Conservation (phyloP, 2,797 vertebrate species). For the Hybognathus amarus region DNA sequence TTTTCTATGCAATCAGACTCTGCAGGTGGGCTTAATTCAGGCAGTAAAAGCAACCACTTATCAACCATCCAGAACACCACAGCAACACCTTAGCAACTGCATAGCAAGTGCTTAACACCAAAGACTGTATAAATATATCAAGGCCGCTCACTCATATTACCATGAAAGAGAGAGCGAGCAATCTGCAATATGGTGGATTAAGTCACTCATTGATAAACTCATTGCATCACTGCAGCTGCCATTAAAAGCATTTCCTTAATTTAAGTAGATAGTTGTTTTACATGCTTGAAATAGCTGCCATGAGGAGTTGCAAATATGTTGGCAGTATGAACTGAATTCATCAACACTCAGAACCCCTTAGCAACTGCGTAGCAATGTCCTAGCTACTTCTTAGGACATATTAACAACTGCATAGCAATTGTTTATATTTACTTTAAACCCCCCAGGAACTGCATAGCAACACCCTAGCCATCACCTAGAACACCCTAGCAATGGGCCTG, state of each 20-base stretch:
- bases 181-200: neutral
- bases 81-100: neutral
- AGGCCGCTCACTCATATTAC: neutral
- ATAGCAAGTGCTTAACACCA: neutral
- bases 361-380: neutral
- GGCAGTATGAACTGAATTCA: neutral
- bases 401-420: neutral
- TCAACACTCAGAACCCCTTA: neutral
- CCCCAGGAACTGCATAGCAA: neutral
- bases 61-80: conserved; percentile 8
- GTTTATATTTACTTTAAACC: neutral
- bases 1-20: conserved; percentile 1
- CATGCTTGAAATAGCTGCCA: neutral
- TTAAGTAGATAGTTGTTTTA: neutral
- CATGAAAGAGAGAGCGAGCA: neutral
- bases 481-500: neutral
- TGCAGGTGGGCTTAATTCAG: conserved; percentile 3
- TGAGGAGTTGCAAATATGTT: neutral
- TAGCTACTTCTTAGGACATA: neutral
- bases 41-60: neutral
- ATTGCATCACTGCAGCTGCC: neutral
- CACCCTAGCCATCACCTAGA: neutral
- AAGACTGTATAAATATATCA: neutral
- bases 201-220: neutral
- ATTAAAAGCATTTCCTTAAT: neutral